Evolutionary conservation across 2,113 vertebrate species (phyloP).

Genomic region (Tichodroma muraria): DNA sequence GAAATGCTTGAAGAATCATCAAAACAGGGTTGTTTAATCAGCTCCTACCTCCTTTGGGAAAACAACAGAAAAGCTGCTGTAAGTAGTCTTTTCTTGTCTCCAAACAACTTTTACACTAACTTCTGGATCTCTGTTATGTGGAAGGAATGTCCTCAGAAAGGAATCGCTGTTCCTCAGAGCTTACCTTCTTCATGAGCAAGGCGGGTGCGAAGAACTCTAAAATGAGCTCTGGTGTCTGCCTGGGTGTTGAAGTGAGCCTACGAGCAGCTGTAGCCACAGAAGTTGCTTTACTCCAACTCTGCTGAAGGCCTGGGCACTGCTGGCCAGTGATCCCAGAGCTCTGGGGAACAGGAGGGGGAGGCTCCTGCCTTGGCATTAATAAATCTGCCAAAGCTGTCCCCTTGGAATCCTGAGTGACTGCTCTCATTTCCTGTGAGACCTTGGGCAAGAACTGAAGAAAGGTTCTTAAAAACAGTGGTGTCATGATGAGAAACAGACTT

Average conservation of each 20-base stretch:
- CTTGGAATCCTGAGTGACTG: not conserved
- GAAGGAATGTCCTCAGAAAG: not conserved
- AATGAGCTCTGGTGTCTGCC: not conserved
- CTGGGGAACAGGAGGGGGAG: not conserved
- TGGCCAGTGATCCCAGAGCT: not conserved
- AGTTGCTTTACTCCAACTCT: not conserved
- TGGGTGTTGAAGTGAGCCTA: not conserved
- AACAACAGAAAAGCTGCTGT: conserved; percentile 80
- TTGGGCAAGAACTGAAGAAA: not conserved
- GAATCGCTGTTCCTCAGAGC: not conserved
- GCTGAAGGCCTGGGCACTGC: not conserved
- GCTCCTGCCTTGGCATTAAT: not conserved
- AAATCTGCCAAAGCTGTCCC: not conserved
- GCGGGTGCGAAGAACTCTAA: not conserved
- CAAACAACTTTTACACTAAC: not conserved
- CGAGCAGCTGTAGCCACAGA: fast-evolving
- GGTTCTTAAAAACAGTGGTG: not conserved
- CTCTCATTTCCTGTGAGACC: not conserved
- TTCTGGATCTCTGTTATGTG: not conserved
- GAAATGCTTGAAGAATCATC: conserved; percentile 86
- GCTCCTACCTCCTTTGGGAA: conserved; percentile 93
- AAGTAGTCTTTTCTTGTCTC: conserved; percentile 48
- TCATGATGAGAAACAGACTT: not conserved
- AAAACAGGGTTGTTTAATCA: conserved; percentile 84
- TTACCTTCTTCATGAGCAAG: not conserved